Evolutionary conservation across 2,888 invertebrate genomes (phyloP).

Genomic region (Hyles lineata): DNA sequence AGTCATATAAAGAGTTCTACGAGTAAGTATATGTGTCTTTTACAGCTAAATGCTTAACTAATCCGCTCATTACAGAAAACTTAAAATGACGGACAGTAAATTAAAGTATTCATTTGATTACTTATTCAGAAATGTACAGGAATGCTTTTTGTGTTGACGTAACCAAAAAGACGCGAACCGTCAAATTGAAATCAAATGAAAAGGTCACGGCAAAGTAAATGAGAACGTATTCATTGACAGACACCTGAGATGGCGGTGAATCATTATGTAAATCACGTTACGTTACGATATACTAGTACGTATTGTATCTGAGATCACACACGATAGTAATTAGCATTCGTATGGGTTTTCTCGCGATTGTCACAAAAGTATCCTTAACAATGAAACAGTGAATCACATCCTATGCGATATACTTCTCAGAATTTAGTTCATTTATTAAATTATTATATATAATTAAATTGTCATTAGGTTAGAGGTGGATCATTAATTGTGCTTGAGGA

Average conservation of each 20-base stretch:
- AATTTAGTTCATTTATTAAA: conserved; percentile 44
- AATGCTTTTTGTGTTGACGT: conserved; percentile 1
- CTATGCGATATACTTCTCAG: conserved; percentile 48
- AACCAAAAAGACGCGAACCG: conserved; percentile 4
- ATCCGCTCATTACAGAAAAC: too few relatives aligned
- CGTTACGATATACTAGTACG: conserved; percentile 33
- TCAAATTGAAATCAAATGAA: conserved; percentile 31
- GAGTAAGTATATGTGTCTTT: too few relatives aligned
- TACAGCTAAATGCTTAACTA: too few relatives aligned
- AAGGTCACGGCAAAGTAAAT: conserved; percentile 64
- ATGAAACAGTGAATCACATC: conserved; percentile 59
- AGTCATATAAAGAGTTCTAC: too few relatives aligned
- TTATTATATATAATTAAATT: conserved; percentile 48
- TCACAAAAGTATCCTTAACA: conserved; percentile 33
- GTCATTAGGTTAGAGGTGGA: conserved; percentile 47
- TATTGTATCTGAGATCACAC: conserved; percentile 37
- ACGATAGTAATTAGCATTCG: conserved; percentile 45
- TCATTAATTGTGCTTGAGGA: conserved; percentile 26
- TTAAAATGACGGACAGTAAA: too few relatives aligned
- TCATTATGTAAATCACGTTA: conserved; percentile 63
- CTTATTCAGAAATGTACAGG: background rate
- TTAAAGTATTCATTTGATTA: background rate
- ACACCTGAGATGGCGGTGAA: conserved; percentile 53
- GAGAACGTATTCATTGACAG: conserved; percentile 62
- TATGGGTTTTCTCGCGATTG: conserved; percentile 44